Conservation (phyloP, 2,888 invertebrate species). For the Prosapia bicincta region DNA sequence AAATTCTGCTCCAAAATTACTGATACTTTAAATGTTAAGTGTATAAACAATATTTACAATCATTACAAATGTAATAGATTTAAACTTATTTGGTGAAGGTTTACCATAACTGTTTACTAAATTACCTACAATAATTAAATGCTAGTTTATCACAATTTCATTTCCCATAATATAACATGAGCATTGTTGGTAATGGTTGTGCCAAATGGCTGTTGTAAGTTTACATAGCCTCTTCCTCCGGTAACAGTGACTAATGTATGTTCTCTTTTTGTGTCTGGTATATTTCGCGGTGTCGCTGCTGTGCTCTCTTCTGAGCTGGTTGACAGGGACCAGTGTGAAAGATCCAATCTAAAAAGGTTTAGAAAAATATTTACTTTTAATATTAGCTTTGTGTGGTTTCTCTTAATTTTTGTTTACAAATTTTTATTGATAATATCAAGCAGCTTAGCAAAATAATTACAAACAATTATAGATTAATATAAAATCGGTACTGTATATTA, state of each 20-base stretch:
- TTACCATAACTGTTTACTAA: neutral
- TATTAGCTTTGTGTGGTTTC: too few relatives aligned
- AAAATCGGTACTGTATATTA: too few relatives aligned
- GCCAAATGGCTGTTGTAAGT: constrained; percentile 75
- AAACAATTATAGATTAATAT: too few relatives aligned
- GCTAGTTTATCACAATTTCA: constrained; percentile 56
- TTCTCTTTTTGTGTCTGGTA: constrained; percentile 40
- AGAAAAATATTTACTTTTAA: too few relatives aligned
- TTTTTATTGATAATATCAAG: too few relatives aligned
- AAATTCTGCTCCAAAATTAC: too few relatives aligned
- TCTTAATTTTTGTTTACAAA: too few relatives aligned
- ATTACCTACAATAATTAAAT: neutral
- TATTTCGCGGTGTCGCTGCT: constrained; percentile 31
- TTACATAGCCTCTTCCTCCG: constrained; percentile 85
- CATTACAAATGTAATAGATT: neutral
- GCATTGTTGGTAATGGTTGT: constrained; percentile 58
- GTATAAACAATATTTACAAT: too few relatives aligned
- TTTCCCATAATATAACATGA: constrained; percentile 88
- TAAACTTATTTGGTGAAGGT: neutral
- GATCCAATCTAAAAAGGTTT: constrained; percentile 67
- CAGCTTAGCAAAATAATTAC: too few relatives aligned
- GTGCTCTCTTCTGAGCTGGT: constrained; percentile 56
- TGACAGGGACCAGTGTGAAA: constrained; percentile 86
- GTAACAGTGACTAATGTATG: constrained; percentile 76
- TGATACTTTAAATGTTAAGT: too few relatives aligned